A percentile compares a stretch with the other conserved stretches of the same genome.
Conservation (phyloP, 2,113 vertebrate species). For the Galemys pyrenaicus region DNA sequence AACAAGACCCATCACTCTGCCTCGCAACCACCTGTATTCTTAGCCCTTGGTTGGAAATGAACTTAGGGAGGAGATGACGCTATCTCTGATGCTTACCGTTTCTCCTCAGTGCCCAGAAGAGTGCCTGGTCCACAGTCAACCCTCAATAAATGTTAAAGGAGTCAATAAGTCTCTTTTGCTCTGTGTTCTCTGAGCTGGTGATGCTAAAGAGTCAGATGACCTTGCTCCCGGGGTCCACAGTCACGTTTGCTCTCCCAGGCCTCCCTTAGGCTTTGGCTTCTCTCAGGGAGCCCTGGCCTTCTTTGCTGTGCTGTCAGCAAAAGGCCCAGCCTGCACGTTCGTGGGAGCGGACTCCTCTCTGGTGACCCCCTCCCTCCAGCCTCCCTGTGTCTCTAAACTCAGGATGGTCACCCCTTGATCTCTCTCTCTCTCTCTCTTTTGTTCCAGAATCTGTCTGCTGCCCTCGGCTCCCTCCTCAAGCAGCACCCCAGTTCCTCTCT, state of each 20-base stretch:
- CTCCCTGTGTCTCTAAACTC: too few species aligned
- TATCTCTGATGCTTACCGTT: neutral
- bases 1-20: neutral
- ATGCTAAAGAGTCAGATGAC: neutral
- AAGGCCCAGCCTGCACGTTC: neutral
- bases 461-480: rapidly evolving
- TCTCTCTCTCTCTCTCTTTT: too few species aligned
- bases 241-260: neutral
- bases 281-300: neutral
- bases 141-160: neutral
- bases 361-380: neutral
- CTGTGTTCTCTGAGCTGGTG: neutral
- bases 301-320: neutral
- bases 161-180: neutral
- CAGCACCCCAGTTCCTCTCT: neutral
- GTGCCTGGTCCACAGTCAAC: neutral
- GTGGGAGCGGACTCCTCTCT: neutral
- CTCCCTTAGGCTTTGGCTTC: neutral
- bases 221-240: neutral
- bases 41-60: neutral
- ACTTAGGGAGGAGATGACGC: neutral
- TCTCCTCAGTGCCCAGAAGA: neutral
- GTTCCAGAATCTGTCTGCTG: neutral
- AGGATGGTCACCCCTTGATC: neutral
- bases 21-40: neutral